Evolutionary conservation across 1,140 invertebrate species (phyloP).

Genomic region (Aphis gossypii): DNA sequence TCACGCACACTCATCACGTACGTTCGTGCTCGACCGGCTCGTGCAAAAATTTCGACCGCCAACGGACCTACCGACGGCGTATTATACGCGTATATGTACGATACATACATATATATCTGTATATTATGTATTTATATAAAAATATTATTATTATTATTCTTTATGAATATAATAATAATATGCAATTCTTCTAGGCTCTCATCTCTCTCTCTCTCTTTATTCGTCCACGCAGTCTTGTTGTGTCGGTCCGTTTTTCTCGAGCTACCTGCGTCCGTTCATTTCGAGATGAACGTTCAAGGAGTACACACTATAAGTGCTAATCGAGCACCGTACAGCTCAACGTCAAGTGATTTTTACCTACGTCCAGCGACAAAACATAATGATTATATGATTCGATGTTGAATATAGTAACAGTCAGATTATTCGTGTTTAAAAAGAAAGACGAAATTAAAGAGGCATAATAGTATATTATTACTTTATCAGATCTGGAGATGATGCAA

Average conservation of each 20-base stretch:
- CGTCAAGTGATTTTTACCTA: background rate
- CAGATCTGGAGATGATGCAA: background rate
- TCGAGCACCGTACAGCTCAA: background rate
- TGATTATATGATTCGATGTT: background rate
- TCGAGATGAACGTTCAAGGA: background rate
- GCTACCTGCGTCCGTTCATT: background rate
- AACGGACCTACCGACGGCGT: background rate
- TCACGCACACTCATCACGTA: background rate
- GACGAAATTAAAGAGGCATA: background rate
- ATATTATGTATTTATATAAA: background rate
- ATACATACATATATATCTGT: background rate
- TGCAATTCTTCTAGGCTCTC: too few species aligned
- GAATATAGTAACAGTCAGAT: background rate
- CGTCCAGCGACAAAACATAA: background rate
- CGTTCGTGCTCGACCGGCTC: slow-evolving; percentile 33
- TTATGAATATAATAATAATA: background rate
- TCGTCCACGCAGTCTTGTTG: too few species aligned
- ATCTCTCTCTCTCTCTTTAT: too few species aligned
- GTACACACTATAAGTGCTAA: background rate
- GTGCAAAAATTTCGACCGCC: slow-evolving; percentile 34
- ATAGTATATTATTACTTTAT: background rate
- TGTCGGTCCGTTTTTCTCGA: background rate
- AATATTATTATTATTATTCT: slow-evolving; percentile 15
- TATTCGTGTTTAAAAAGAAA: background rate
- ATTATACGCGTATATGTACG: background rate